Evolutionary conservation across 2,797 vertebrate genomes (phyloP).

Genomic region (Moxostoma hubbsi): DNA sequence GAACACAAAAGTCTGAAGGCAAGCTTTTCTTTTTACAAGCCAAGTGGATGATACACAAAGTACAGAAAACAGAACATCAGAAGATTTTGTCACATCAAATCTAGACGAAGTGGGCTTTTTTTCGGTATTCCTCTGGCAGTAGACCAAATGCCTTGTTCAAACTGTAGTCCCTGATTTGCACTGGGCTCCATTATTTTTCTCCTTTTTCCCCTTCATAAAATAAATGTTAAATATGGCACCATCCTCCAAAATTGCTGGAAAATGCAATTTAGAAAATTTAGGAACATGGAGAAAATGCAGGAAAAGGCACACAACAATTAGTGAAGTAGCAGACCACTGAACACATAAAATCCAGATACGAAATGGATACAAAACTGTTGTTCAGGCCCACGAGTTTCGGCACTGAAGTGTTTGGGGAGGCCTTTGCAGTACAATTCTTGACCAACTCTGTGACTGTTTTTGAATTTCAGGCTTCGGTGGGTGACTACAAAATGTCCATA

Average conservation of each 20-base stretch:
- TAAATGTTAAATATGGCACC: constrained; percentile 69
- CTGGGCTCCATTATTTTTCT: constrained; percentile 70
- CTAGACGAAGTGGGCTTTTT: constrained; percentile 73
- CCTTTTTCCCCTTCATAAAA: constrained; percentile 48
- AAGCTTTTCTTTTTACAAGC: constrained; percentile 82
- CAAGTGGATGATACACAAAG: constrained; percentile 81
- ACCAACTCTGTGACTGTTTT: constrained; percentile 46
- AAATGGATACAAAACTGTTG: constrained; percentile 65
- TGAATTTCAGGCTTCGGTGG: constrained; percentile 36
- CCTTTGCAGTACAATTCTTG: constrained; percentile 35
- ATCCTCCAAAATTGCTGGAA: constrained; percentile 70
- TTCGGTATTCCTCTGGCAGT: constrained; percentile 74
- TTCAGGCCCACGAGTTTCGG: constrained; percentile 69
- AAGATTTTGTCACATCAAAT: constrained; percentile 73
- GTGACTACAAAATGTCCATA: constrained; percentile 44
- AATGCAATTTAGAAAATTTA: constrained; percentile 54
- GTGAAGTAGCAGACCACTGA: constrained; percentile 71
- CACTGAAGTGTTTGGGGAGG: constrained; percentile 71
- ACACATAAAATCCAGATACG: constrained; percentile 52
- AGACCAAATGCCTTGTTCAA: constrained; percentile 65
- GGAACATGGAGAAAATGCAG: constrained; percentile 75
- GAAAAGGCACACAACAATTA: constrained; percentile 84
- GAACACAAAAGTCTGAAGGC: constrained; percentile 79
- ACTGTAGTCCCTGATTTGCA: constrained; percentile 74
- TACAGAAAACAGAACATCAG: constrained; percentile 78